Evolutionary conservation across 2,113 vertebrate genomes (phyloP).

Genomic region (Cyphomyrus discorhynchus): DNA sequence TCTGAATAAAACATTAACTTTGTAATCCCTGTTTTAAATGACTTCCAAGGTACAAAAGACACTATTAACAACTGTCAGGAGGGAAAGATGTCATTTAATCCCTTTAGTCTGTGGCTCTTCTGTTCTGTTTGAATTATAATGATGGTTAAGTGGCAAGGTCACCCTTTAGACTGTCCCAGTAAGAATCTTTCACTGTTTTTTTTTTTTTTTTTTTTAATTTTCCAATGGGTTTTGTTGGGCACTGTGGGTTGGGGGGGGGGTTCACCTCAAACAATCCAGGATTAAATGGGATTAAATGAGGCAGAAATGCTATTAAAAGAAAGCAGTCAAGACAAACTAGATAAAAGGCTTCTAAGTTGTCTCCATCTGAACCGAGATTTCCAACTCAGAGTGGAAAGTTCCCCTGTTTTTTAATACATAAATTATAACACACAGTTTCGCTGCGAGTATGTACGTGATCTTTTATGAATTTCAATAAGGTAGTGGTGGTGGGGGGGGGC

Average conservation of each 20-base stretch:
- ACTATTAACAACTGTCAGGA: slow-evolving; percentile 3
- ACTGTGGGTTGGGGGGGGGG: neutral
- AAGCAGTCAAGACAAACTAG: slow-evolving; percentile 9
- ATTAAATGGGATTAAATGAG: slow-evolving; percentile 19
- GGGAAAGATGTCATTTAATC: slow-evolving; percentile 19
- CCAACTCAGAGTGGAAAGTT: neutral
- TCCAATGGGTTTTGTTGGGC: neutral
- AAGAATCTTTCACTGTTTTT: neutral
- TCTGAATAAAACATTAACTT: slow-evolving; percentile 14
- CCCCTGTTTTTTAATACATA: slow-evolving; percentile 15
- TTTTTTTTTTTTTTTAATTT: slow-evolving; percentile 4
- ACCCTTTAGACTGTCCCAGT: slow-evolving; percentile 11
- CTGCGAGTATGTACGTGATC: slow-evolving; percentile 12
- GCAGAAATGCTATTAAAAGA: slow-evolving; percentile 17
- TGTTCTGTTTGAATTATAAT: slow-evolving; percentile 13
- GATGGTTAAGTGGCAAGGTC: slow-evolving; percentile 18
- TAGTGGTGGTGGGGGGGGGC: neutral
- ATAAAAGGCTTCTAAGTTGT: neutral
- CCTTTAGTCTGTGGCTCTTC: neutral
- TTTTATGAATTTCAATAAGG: slow-evolving; percentile 19
- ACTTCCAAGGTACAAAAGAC: slow-evolving; percentile 7
- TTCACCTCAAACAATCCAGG: slow-evolving; percentile 8
- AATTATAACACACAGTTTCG: slow-evolving; percentile 17
- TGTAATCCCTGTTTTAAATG: slow-evolving; percentile 5
- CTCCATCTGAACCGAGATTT: slow-evolving; percentile 10